Percentiles rank a stretch among this genome's conserved stretches.
Conservation (phyloP, 2,113 vertebrate species). For the Poicephalus gulielmi region DNA sequence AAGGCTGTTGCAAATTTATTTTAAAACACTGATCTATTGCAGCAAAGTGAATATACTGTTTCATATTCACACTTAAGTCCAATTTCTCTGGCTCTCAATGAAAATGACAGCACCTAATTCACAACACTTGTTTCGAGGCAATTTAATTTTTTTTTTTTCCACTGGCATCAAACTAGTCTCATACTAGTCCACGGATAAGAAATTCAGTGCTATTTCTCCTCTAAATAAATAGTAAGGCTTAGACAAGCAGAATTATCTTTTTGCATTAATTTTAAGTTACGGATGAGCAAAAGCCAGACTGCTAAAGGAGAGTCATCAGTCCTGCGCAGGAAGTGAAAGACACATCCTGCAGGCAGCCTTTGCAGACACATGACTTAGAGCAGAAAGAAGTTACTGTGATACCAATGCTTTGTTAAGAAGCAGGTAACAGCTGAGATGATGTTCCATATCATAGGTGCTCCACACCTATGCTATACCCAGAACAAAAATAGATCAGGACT, state of each 20-base stretch:
- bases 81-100: conserved; percentile 9
- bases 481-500: neutral
- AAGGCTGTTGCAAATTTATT: conserved; percentile 15
- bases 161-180: neutral
- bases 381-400: neutral
- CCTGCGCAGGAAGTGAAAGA: fast-evolving
- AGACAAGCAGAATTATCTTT: conserved; percentile 14
- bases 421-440: neutral
- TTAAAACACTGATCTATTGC: neutral
- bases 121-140: conserved; percentile 23
- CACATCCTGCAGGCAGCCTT: neutral
- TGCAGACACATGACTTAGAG: neutral
- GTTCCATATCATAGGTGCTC: neutral
- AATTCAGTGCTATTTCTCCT: neutral
- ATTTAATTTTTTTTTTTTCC: conserved; percentile 9
- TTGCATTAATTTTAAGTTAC: neutral
- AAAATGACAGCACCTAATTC: conserved; percentile 24
- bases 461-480: neutral
- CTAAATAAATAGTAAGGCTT: neutral
- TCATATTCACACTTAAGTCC: conserved; percentile 9
- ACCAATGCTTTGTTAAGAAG: neutral
- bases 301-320: neutral
- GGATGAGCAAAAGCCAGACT: neutral
- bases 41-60: conserved; percentile 27
- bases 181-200: neutral